A percentile compares a stretch with the other conserved stretches of the same genome.
These are phyloP conservation scores for Prionailurus bengalensis DNA, from an alignment of 2,113 vertebrate species.

Conservation along the genomic window DNA sequence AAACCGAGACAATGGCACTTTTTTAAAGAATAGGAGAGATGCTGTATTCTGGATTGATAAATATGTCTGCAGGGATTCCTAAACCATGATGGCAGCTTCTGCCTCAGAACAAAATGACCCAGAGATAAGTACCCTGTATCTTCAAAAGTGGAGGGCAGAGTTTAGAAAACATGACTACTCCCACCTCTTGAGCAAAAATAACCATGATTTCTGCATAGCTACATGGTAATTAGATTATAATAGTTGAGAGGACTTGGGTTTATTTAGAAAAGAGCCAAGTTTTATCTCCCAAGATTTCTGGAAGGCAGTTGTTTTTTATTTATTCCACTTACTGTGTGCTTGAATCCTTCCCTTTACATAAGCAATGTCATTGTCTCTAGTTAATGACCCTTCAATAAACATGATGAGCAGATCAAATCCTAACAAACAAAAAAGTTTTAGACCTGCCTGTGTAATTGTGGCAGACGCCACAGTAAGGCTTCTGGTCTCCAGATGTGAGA, in stretches of 20 bases:
- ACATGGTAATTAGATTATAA: background rate
- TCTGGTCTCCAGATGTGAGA: conserved; percentile 49
- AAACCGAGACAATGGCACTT: background rate
- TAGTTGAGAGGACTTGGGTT: background rate
- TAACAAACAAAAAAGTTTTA: conserved; percentile 66
- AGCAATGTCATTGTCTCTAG: background rate
- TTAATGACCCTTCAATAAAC: conserved; percentile 51
- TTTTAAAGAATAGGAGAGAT: background rate
- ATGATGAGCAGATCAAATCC: conserved; percentile 63
- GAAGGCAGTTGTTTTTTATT: background rate
- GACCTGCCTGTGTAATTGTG: conserved; percentile 57
- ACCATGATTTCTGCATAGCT: background rate
- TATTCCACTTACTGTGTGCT: background rate
- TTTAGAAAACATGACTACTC: background rate
- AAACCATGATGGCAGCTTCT: background rate
- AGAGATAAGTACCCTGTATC: background rate
- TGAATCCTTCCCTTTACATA: conserved; percentile 25
- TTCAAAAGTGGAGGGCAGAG: background rate
- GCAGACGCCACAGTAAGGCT: conserved; percentile 50
- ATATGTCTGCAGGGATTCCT: background rate
- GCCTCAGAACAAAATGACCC: background rate
- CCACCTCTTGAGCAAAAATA: background rate
- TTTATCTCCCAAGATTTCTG: conserved; percentile 29
- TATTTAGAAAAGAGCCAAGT: conserved; percentile 18
- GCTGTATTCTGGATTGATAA: background rate